Percentiles rank a stretch among this genome's conserved stretches.
Conservation (phyloP, 2,888 invertebrate genomes). For the Furcula furcula region DNA sequence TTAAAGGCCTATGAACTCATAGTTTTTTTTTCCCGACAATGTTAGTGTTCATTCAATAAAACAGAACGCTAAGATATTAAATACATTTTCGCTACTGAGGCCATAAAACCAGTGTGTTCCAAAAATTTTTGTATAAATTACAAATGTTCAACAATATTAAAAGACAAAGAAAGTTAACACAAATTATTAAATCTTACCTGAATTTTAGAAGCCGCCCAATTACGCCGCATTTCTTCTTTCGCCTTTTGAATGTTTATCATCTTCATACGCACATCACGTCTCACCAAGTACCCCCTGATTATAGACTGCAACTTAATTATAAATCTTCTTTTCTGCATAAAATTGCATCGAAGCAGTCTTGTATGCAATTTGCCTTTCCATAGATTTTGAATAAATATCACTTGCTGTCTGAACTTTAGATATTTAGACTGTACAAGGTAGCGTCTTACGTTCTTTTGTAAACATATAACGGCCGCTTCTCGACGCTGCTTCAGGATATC, state of each 20-base stretch:
- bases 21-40: no score
- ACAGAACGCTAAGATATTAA: no score
- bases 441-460: conserved; percentile 59
- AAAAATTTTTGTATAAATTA: no score
- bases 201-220: conserved; percentile 83
- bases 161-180: background rate
- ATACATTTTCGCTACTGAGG: no score
- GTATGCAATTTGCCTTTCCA: conserved; percentile 67
- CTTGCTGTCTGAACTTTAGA: conserved; percentile 40
- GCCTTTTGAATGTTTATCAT: conserved; percentile 34
- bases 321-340: conserved; percentile 46
- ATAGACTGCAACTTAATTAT: conserved; percentile 63
- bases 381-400: conserved; percentile 55
- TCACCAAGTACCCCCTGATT: conserved; percentile 73
- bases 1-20: no score
- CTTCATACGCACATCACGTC: conserved; percentile 43
- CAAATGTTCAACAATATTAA: no score
- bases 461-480: conserved; percentile 46
- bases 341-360: conserved; percentile 55
- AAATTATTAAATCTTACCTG: conserved; percentile 69
- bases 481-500: conserved; percentile 34
- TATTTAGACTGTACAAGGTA: conserved; percentile 52
- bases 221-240: conserved; percentile 56
- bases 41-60: no score
- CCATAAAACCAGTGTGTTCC: no score